Percentiles rank a stretch among this genome's conserved stretches.
Conservation (phyloP, 2,888 invertebrate genomes). For the Caenorhabditis sinica region DNA sequence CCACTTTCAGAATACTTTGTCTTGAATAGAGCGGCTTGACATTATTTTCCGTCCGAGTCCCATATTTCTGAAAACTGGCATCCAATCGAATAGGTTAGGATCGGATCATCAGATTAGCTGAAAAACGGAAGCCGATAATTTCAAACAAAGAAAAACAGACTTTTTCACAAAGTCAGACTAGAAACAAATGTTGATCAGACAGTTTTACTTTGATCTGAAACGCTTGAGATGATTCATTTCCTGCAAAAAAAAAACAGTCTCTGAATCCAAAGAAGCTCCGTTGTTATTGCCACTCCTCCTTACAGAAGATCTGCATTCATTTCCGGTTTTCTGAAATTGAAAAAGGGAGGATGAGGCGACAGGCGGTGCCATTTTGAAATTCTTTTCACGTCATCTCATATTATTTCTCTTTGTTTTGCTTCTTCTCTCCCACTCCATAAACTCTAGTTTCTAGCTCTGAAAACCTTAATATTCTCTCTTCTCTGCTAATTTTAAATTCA, state of each 20-base stretch:
- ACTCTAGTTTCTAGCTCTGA: background rate
- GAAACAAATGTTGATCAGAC: too few species aligned
- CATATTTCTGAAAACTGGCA: too few species aligned
- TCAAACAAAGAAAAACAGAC: too few species aligned
- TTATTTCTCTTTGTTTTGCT: slow-evolving; percentile 26
- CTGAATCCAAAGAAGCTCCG: background rate
- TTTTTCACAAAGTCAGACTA: too few species aligned
- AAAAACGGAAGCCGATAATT: too few species aligned
- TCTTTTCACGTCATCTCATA: slow-evolving; percentile 30
- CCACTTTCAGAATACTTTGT: too few species aligned
- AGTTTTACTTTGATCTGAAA: too few species aligned
- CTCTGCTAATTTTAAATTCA: slow-evolving; percentile 8
- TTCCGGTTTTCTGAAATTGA: slow-evolving; percentile 25
- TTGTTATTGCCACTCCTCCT: background rate
- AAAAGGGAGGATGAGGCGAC: slow-evolving; percentile 5
- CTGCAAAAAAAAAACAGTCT: background rate
- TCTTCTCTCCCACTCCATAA: background rate
- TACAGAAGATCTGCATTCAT: slow-evolving; percentile 2
- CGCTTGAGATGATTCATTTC: background rate
- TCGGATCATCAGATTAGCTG: too few species aligned
- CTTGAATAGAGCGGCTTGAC: too few species aligned
- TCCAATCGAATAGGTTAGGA: too few species aligned
- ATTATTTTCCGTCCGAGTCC: too few species aligned
- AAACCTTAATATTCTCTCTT: background rate
- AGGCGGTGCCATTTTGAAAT: slow-evolving; percentile 43